Evolutionary conservation across 2,888 invertebrate species (phyloP).

Genomic region (Amphipyra berbera): DNA sequence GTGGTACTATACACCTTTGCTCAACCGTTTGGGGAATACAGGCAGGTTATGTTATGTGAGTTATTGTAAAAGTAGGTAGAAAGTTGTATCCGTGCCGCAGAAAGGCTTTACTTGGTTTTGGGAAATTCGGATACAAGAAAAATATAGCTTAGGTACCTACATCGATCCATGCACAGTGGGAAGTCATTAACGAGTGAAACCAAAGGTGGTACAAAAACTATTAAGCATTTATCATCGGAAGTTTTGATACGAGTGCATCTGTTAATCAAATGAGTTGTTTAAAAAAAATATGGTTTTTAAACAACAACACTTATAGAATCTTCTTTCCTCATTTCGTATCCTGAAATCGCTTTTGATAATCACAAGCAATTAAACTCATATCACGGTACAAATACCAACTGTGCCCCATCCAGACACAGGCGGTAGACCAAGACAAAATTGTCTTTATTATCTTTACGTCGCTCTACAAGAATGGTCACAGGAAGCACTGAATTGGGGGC

Average conservation of each 20-base stretch:
- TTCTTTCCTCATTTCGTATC: too few relatives aligned
- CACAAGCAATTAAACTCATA: too few relatives aligned
- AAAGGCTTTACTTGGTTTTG: conserved; percentile 34
- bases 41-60: too few relatives aligned
- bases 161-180: conserved; percentile 9
- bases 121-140: conserved; percentile 39
- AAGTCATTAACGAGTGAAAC: conserved; percentile 27
- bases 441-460: conserved; percentile 11
- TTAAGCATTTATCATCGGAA: neutral
- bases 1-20: too few relatives aligned
- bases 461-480: conserved; percentile 1
- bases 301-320: too few relatives aligned
- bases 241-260: too few relatives aligned
- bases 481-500: conserved; percentile 2
- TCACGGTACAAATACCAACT: neutral
- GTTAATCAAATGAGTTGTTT: too few relatives aligned
- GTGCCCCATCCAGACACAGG: neutral
- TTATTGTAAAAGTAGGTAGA: conserved; percentile 45
- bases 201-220: conserved; percentile 10
- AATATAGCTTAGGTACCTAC: too few relatives aligned
- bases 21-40: too few relatives aligned
- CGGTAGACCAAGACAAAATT: neutral
- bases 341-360: too few relatives aligned
- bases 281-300: too few relatives aligned
- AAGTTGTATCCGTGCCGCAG: conserved; percentile 37